Evolutionary conservation across 1,140 invertebrate genomes (phyloP), one percentile per base, ranked within the genome.

Genomic region (Trialeurodes vaporariorum): DNA sequence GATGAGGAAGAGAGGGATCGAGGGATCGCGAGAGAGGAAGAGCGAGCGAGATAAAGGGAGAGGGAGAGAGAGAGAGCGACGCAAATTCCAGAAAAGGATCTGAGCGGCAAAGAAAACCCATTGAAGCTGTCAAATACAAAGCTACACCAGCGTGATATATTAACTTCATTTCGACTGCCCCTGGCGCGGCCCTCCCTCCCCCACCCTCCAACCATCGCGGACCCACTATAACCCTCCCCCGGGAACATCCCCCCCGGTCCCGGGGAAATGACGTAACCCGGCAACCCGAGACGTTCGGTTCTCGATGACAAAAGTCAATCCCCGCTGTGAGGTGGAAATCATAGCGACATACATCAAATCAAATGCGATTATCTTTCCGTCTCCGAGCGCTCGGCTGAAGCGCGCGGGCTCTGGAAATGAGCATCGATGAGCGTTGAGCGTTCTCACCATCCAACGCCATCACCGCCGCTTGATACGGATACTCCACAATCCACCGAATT

Each of bases 71-170:
- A n/a, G 23, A 24, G 27, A 25, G 65, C 27, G 61, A 59, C 27
- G 60, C 67, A 58, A 40, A 13, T 26, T n/a, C 61, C 34, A 61
- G 67, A n/a, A 68, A 64, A 59, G 58, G 58, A 68, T 62, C 63
- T 59, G 27, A 59, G 27, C 59, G 61, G 63, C 72, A 62, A 70
- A 70, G 69, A 71, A 71, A 71, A 69, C 68, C 76, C 75, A 76
- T 76, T 77, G 74, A 75, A 69, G 70, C 73, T 77, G 76, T 77
- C 76, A 77, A 70, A 71, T 67, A 69, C 75, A 75, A 76, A 73
- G 73, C 75, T 75, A 76, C 72, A 72, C 67, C 62, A 69, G 67
- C 61, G 72, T 75, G 74, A 76, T 76, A 76, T 75, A 76, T 76
- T 76, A 77, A 74, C 75, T 76, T 72, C 74, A 73, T 73, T 73